phyloP scores from a whole-genome alignment of 2,888 invertebrate genomes.

The Tetranychus piercei region DNA sequence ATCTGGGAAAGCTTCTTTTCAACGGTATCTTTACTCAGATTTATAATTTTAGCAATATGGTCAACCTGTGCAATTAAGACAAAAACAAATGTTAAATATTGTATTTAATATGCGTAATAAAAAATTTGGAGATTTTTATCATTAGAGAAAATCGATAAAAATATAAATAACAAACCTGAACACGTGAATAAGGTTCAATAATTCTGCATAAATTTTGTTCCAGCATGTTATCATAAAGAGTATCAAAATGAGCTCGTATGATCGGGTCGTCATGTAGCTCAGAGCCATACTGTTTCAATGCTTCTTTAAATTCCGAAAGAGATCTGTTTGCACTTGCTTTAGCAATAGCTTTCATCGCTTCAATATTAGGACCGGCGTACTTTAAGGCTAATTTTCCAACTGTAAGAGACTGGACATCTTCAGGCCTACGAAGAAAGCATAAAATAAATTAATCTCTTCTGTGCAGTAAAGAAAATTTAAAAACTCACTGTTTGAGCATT shows the following conservation, averaged over 20 bases:
- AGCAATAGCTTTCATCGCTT: slow-evolving; percentile 94
- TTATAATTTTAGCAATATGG: slow-evolving; percentile 75
- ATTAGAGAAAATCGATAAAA: background rate
- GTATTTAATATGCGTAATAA: background rate
- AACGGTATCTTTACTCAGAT: slow-evolving; percentile 69
- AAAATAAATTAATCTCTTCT: slow-evolving; percentile 5
- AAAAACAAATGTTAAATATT: slow-evolving; percentile 11
- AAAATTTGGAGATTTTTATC: slow-evolving; percentile 7
- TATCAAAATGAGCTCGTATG: slow-evolving; percentile 84
- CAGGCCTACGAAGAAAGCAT: slow-evolving; percentile 46
- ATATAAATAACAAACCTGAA: slow-evolving; percentile 44
- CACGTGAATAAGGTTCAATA: slow-evolving; percentile 93
- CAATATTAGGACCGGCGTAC: slow-evolving; percentile 82
- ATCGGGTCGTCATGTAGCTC: slow-evolving; percentile 90
- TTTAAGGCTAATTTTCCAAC: slow-evolving; percentile 92
- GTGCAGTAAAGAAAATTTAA: background rate
- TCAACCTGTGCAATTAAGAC: slow-evolving; percentile 34
- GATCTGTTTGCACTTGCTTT: slow-evolving; percentile 90
- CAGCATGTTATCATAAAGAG: slow-evolving; percentile 91
- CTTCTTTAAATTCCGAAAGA: slow-evolving; percentile 80
- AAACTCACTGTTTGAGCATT: slow-evolving; percentile 55
- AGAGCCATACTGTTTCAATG: slow-evolving; percentile 61
- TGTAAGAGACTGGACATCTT: slow-evolving; percentile 83
- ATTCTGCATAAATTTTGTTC: slow-evolving; percentile 97
- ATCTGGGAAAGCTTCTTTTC: slow-evolving; percentile 98